These are phyloP conservation scores for Alcis repandata DNA, from an alignment of 2,888 invertebrate species.

Conservation along the genomic window DNA sequence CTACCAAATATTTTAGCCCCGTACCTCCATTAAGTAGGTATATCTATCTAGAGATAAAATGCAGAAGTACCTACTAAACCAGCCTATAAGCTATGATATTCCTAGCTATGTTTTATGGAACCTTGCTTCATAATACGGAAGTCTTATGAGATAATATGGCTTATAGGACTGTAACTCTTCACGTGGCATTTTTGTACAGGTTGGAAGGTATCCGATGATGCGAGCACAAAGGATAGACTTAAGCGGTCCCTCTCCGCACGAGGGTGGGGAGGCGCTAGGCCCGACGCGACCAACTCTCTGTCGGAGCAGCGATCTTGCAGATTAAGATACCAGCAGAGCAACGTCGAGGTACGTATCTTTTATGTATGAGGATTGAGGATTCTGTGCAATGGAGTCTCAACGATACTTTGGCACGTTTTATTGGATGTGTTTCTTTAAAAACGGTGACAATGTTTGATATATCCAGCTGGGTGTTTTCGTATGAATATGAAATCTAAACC, in stretches of 20 bases:
- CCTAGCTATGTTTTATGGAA: neutral
- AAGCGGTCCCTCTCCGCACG: conserved; percentile 87
- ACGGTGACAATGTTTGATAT: neutral
- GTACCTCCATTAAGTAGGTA: neutral
- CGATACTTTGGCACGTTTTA: conserved; percentile 7
- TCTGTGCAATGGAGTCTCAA: conserved; percentile 5
- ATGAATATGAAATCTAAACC: neutral
- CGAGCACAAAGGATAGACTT: conserved; percentile 85
- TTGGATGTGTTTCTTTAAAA: conserved; percentile 5
- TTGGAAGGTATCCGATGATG: conserved; percentile 96
- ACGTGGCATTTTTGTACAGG: conserved; percentile 83
- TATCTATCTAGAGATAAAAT: neutral
- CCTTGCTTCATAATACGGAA: neutral
- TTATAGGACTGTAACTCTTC: neutral
- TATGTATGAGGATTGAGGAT: conserved; percentile 28
- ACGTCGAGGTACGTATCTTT: conserved; percentile 89
- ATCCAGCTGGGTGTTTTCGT: too few relatives aligned
- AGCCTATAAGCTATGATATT: neutral
- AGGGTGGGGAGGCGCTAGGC: conserved; percentile 85
- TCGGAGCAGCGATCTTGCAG: conserved; percentile 90
- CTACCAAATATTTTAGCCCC: conserved; percentile 11
- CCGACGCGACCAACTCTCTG: conserved; percentile 89
- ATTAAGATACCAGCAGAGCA: conserved; percentile 96
- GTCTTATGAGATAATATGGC: neutral
- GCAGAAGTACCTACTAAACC: neutral